Base-by-base conservation (phyloP, 2,888 invertebrate species). In the Automeris io region DNA sequence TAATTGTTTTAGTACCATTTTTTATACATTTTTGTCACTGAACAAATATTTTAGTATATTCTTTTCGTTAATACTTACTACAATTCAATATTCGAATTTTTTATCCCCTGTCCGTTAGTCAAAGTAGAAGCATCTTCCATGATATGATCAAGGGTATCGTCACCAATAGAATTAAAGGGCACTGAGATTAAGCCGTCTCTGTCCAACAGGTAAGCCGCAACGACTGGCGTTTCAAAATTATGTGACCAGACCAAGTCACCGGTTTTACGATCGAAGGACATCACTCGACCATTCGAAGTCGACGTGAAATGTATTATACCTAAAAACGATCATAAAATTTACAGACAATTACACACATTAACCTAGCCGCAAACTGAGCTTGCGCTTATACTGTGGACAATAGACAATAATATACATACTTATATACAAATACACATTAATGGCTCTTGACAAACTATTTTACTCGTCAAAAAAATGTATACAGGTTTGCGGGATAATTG, bases 231-330 rank as follows among this genome's bases (percentile, higher is more conserved):
- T 37, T 91, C 92, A 24, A 96, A 90, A 70, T 97, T 93, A 33
- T 91, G 89, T 47, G 95, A 92, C 98, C 98, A 99, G 13, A 95
- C 77, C 35, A 96, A 87, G 44, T 91, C 91, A 0, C 96, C 96
- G n/a, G 91, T 88, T 58, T 91, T 90, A 33, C 93, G 90, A 63
- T 96, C 94, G 45, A 98, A 88, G 0, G 97, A 97, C 50, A 96
- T 91, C 19, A 97, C 89, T 38, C 92, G 89, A 0, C 98, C 98
- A 52, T 91, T 93, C 0, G 96, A 95, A 51, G 96, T 97, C 0
- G 96, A 95, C 0, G 97, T 92, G 67, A 97, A 94, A 73, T 98
- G 97, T 7, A 94, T 91, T 51, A 93, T 90, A 61, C 95, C 97
- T 96, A 29, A 8, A 16, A 3, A 29, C 3, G 2, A 19, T 19